Percentiles rank a stretch among this genome's conserved stretches.
Conservation (phyloP, 2,888 invertebrate genomes). For the Apocheima hispidaria region DNA sequence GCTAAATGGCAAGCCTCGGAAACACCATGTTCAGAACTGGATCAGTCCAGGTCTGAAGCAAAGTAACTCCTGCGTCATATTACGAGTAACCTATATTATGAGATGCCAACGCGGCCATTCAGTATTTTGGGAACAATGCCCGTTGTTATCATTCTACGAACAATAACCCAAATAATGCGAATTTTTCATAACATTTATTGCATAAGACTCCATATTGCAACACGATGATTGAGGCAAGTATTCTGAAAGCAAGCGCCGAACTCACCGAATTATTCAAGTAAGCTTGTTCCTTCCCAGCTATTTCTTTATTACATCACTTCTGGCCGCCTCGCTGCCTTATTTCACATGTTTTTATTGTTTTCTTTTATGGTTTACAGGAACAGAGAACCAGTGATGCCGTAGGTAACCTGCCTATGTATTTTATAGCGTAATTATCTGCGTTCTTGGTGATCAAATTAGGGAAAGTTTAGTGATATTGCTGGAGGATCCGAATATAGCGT, state of each 20-base stretch:
- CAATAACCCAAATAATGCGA: constrained; percentile 18
- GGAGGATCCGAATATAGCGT: constrained; percentile 16
- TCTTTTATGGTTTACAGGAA: constrained; percentile 50
- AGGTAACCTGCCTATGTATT: constrained; percentile 45
- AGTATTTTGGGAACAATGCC: background rate
- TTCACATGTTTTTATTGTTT: constrained; percentile 69
- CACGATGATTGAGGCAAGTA: constrained; percentile 33
- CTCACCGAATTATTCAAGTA: constrained; percentile 67
- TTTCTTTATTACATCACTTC: constrained; percentile 76
- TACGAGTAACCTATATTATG: background rate
- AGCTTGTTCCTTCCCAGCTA: constrained; percentile 64
- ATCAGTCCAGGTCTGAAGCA: too few relatives aligned
- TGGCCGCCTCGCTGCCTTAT: constrained; percentile 60
- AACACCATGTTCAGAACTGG: too few relatives aligned
- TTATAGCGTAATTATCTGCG: constrained; percentile 46
- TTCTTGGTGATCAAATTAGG: constrained; percentile 35
- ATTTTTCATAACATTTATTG: constrained; percentile 38
- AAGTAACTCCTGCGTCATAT: background rate
- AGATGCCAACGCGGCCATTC: background rate
- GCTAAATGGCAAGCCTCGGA: background rate
- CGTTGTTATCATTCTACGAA: constrained; percentile 9
- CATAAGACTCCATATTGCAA: constrained; percentile 19
- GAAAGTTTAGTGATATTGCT: constrained; percentile 25
- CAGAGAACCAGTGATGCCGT: constrained; percentile 46
- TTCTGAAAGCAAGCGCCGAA: constrained; percentile 54